Evolutionary conservation across 2,113 vertebrate species (phyloP).

Genomic region (Cynocephalus volans): DNA sequence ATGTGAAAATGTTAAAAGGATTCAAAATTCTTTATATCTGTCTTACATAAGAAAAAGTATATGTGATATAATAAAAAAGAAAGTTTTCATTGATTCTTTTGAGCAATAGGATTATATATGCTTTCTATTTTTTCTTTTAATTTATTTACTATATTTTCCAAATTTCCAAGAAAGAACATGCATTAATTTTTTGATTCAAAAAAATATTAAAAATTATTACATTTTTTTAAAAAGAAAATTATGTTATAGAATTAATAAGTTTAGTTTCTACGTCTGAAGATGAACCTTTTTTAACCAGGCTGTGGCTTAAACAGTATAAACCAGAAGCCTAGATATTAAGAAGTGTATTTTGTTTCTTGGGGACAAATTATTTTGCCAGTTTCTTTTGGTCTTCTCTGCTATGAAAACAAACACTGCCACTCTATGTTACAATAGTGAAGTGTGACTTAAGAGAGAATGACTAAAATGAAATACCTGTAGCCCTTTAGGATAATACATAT

Average conservation of each 20-base stretch:
- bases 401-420: background rate
- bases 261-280: slow-evolving; percentile 48
- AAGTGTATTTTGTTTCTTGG: background rate
- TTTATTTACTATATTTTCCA: slow-evolving; percentile 11
- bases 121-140: slow-evolving; percentile 9
- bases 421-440: background rate
- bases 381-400: background rate
- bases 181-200: slow-evolving; percentile 27
- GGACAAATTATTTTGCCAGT: slow-evolving; percentile 13
- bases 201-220: background rate
- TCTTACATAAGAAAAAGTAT: slow-evolving; percentile 7
- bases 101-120: background rate
- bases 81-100: slow-evolving; percentile 25
- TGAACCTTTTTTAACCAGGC: background rate
- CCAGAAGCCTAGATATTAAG: background rate
- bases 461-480: slow-evolving; percentile 46
- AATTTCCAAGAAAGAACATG: background rate
- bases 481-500: background rate
- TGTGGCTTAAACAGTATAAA: slow-evolving; percentile 6
- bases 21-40: slow-evolving; percentile 20
- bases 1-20: background rate
- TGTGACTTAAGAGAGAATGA: background rate
- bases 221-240: slow-evolving; percentile 31
- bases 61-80: slow-evolving; percentile 18
- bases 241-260: background rate